Evolutionary conservation across 2,797 vertebrate species (phyloP).

Genomic region (Delichon dasypus): DNA sequence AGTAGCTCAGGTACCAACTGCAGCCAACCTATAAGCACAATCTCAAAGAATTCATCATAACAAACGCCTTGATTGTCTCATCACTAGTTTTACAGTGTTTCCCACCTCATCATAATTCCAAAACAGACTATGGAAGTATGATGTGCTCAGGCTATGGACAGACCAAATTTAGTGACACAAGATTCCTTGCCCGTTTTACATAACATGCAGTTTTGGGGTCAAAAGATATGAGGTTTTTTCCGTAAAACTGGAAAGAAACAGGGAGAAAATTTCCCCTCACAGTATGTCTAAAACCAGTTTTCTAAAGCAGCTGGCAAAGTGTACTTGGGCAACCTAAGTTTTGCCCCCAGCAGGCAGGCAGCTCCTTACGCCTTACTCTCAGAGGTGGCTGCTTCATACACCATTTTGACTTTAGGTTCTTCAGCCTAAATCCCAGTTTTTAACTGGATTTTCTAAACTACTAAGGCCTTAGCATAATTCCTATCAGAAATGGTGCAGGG

Average conservation of each 20-base stretch:
- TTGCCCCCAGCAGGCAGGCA: neutral
- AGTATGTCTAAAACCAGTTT: neutral
- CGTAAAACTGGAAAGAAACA: neutral
- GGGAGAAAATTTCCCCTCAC: neutral
- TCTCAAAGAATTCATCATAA: neutral
- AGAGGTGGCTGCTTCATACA: neutral
- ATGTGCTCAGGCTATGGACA: neutral
- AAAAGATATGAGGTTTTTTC: accelerated
- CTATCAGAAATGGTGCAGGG: neutral
- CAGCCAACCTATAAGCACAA: neutral
- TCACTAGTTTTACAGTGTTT: neutral
- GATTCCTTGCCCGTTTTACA: neutral
- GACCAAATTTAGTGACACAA: neutral
- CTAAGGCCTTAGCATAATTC: neutral
- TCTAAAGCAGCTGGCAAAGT: neutral
- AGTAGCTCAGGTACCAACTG: neutral
- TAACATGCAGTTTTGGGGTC: neutral
- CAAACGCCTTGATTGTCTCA: neutral
- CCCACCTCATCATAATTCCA: neutral
- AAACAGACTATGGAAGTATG: neutral
- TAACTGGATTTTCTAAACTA: neutral
- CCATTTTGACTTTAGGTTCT: neutral
- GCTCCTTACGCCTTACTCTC: neutral
- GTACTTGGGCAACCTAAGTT: neutral
- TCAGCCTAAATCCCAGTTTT: neutral